phyloP scores from a whole-genome alignment of 2,888 invertebrate species.

The Onthophagus sagittarius region DNA sequence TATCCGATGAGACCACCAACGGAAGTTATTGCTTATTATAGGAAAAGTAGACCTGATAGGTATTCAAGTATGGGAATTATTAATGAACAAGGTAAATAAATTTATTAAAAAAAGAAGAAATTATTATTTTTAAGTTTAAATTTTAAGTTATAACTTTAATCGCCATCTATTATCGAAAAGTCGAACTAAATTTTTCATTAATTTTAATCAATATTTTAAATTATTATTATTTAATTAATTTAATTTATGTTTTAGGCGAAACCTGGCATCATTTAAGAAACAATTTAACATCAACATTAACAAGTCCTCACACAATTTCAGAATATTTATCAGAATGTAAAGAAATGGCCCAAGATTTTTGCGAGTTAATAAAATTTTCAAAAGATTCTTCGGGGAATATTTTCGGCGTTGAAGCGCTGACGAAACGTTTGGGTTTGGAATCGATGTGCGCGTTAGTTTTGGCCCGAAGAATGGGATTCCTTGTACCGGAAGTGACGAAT shows the following conservation, averaged over 20 bases:
- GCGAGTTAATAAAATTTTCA: conserved; percentile 59
- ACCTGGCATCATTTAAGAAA: conserved; percentile 72
- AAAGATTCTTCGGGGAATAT: conserved; percentile 54
- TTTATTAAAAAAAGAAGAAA: too few relatives aligned
- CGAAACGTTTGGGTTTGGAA: conserved; percentile 77
- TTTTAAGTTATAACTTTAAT: too few relatives aligned
- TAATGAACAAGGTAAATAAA: conserved; percentile 66
- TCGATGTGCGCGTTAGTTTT: conserved; percentile 75
- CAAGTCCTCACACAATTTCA: conserved; percentile 70
- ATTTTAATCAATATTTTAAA: too few relatives aligned
- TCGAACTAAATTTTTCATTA: too few relatives aligned
- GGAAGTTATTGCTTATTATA: conserved; percentile 73
- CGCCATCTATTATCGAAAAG: too few relatives aligned
- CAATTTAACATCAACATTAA: conserved; percentile 70
- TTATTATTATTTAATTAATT: neutral
- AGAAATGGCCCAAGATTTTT: conserved; percentile 73
- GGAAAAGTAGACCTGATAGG: conserved; percentile 69
- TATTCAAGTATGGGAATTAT: conserved; percentile 79
- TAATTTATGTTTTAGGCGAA: conserved; percentile 58
- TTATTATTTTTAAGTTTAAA: too few relatives aligned
- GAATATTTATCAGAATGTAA: conserved; percentile 72
- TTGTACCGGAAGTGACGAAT: conserved; percentile 43
- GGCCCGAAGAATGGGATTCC: conserved; percentile 74
- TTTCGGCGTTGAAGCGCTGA: conserved; percentile 65
- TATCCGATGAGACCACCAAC: conserved; percentile 79